phyloP scores from a whole-genome alignment of 2,888 invertebrate genomes.

The Mimumesa dahlbomi region DNA sequence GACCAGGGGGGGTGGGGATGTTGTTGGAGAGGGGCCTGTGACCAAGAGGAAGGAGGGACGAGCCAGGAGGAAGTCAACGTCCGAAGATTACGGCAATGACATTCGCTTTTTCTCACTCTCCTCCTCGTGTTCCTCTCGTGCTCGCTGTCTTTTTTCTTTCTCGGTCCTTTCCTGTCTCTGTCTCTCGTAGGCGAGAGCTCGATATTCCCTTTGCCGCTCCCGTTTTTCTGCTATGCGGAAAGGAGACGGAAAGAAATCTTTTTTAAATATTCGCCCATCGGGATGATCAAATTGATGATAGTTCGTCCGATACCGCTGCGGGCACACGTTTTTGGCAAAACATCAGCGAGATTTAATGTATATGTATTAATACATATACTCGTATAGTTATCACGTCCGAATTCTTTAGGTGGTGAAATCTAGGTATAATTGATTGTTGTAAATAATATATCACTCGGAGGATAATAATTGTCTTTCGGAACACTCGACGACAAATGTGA shows the following conservation, averaged over 20 bases:
- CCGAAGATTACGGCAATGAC: slow-evolving; percentile 81
- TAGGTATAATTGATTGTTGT: no score
- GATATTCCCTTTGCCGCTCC: neutral
- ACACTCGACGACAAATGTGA: no score
- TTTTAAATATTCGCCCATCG: slow-evolving; percentile 20
- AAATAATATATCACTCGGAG: no score
- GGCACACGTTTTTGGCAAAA: neutral
- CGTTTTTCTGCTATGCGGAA: slow-evolving; percentile 25
- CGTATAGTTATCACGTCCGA: no score
- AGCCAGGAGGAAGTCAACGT: slow-evolving; percentile 78
- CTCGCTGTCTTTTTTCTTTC: slow-evolving; percentile 57
- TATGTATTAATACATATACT: no score
- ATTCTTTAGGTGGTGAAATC: no score
- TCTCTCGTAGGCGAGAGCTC: slow-evolving; percentile 18
- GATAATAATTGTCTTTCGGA: no score
- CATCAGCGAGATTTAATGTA: no score
- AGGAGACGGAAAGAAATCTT: slow-evolving; percentile 20
- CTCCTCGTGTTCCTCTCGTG: slow-evolving; percentile 68
- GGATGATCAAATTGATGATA: neutral
- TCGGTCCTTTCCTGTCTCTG: slow-evolving; percentile 16
- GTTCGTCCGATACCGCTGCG: neutral
- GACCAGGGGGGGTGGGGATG: slow-evolving; percentile 30
- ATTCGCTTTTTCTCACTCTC: slow-evolving; percentile 79
- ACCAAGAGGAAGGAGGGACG: slow-evolving; percentile 63
- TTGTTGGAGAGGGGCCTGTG: slow-evolving; percentile 38